These are phyloP conservation scores for Biston betularia DNA, from an alignment of 2,888 invertebrate species.

Conservation along the genomic window DNA sequence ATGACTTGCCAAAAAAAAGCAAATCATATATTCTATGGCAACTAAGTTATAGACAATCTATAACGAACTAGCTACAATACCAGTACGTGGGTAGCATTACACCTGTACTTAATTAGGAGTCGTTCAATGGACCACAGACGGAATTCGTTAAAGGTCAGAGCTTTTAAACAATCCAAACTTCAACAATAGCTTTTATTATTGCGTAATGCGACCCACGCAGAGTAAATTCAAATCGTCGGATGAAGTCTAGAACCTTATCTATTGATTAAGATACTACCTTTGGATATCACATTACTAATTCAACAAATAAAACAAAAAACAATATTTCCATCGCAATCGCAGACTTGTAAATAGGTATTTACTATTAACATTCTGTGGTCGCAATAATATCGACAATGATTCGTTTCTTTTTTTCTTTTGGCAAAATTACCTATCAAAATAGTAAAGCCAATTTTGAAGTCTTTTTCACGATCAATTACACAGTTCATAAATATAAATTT, in stretches of 20 bases:
- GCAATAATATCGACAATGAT: no score
- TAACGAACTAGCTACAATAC: background rate
- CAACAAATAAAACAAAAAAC: no score
- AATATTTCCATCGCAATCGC: no score
- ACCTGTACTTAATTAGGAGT: slow-evolving; percentile 11
- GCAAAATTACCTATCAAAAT: no score
- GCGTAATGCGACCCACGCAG: slow-evolving; percentile 24
- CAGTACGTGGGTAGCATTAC: slow-evolving; percentile 8
- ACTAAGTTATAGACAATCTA: background rate
- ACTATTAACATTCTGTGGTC: no score
- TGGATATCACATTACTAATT: no score
- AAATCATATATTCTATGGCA: background rate
- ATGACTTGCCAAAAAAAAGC: no score
- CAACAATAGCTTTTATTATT: slow-evolving; percentile 26
- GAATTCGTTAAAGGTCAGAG: slow-evolving; percentile 27
- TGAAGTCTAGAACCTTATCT: slow-evolving; percentile 41
- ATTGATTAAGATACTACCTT: background rate
- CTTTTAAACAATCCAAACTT: slow-evolving; percentile 30
- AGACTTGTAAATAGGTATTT: no score
- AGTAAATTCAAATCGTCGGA: slow-evolving; percentile 44
- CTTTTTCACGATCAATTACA: no score
- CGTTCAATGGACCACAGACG: slow-evolving; percentile 13
- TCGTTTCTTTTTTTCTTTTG: no score
- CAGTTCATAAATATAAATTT: no score
- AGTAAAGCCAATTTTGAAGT: no score